A percentile compares a stretch with the other conserved stretches of the same genome.
Evolutionary conservation across 2,797 vertebrate genomes (phyloP).

Genomic region (Caiman crocodilus): DNA sequence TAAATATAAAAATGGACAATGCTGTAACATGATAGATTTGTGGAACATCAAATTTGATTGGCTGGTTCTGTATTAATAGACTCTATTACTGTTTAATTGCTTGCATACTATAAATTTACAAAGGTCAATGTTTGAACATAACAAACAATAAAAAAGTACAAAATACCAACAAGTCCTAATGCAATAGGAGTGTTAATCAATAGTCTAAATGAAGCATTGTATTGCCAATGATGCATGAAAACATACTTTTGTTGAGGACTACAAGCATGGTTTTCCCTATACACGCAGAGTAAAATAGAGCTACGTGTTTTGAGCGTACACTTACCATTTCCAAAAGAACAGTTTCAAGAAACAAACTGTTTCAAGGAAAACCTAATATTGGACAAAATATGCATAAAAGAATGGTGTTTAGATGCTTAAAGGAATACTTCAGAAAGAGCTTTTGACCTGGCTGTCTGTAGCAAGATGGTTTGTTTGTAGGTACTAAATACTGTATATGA

Average conservation of each 20-base stretch:
- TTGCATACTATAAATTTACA: constrained; percentile 48
- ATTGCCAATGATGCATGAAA: constrained; percentile 76
- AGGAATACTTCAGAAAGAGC: background rate
- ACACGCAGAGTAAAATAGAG: constrained; percentile 24
- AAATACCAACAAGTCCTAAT: constrained; percentile 58
- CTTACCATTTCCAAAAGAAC: background rate
- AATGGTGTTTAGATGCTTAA: background rate
- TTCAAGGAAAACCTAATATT: background rate
- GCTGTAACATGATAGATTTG: background rate
- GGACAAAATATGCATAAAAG: background rate
- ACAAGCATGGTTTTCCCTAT: background rate
- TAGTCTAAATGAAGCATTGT: constrained; percentile 66
- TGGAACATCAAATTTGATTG: constrained; percentile 5
- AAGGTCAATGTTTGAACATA: constrained; percentile 39
- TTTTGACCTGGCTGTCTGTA: background rate
- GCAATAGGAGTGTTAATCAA: constrained; percentile 71
- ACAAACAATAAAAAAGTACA: constrained; percentile 49
- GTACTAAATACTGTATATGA: background rate
- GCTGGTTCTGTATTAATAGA: constrained; percentile 58
- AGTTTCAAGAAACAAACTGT: background rate
- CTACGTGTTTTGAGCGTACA: constrained; percentile 7
- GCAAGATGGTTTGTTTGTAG: background rate
- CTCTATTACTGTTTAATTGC: constrained; percentile 46
- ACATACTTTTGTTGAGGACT: constrained; percentile 53
- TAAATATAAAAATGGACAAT: constrained; percentile 2